phyloP scores from a whole-genome alignment of 1,140 invertebrate genomes.

The Sminthurinus signatus region DNA sequence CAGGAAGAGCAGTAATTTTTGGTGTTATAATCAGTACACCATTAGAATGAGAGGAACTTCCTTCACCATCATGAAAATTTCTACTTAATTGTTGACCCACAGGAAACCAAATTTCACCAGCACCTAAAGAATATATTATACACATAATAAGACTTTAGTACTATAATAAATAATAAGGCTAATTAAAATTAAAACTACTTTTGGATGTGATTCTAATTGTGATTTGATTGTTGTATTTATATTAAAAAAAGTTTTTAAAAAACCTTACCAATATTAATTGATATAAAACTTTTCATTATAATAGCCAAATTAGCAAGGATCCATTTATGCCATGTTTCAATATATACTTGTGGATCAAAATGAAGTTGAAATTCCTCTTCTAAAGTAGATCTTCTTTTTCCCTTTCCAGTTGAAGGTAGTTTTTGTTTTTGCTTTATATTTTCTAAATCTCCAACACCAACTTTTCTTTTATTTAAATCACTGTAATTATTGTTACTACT shows the following conservation, averaged over 20 bases:
- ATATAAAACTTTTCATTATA: conserved; percentile 16
- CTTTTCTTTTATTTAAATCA: neutral
- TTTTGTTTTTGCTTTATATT: neutral
- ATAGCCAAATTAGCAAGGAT: conserved; percentile 10
- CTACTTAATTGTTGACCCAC: neutral
- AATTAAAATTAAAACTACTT: too few species aligned
- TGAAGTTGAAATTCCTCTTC: conserved; percentile 4
- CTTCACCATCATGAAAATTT: conserved; percentile 1
- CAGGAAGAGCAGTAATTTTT: neutral
- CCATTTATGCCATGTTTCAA: conserved; percentile 14
- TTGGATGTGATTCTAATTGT: too few species aligned
- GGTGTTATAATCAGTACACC: conserved; percentile 3
- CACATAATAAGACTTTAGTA: too few species aligned
- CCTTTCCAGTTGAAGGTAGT: neutral
- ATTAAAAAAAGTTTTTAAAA: too few species aligned
- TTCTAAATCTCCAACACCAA: neutral
- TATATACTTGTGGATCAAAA: neutral
- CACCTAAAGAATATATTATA: too few species aligned
- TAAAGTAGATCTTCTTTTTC: conserved; percentile 1
- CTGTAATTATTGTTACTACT: neutral
- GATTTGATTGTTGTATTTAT: too few species aligned
- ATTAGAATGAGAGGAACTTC: neutral
- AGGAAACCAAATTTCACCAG: conserved; percentile 1
- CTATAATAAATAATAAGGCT: too few species aligned
- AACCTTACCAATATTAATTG: conserved; percentile 10